phyloP scores from a whole-genome alignment of 1,140 invertebrate species.

The Psix sp. region DNA sequence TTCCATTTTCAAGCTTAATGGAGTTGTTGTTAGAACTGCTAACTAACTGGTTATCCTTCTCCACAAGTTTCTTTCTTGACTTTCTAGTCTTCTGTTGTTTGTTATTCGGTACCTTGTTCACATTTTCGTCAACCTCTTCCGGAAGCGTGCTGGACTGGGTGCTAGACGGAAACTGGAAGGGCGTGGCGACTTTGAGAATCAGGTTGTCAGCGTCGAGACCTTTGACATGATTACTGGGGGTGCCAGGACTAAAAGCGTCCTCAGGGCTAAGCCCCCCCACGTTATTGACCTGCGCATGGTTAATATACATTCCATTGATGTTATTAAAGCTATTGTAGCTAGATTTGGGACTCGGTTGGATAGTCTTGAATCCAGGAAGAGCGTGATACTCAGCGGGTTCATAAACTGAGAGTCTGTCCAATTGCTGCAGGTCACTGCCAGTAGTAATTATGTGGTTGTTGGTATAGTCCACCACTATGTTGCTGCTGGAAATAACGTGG shows the following conservation, averaged over 20 bases:
- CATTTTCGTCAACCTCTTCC: constrained; percentile 67
- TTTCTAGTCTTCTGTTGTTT: constrained; percentile 62
- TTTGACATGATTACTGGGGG: constrained; percentile 1
- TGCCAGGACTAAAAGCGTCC: constrained; percentile 77
- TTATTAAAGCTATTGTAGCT: constrained; percentile 82
- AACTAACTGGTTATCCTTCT: constrained; percentile 54
- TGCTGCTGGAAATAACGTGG: constrained; percentile 82
- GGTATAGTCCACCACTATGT: constrained; percentile 78
- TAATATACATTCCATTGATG: constrained; percentile 73
- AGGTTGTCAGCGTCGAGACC: constrained; percentile 68
- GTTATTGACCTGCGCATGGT: constrained; percentile 76
- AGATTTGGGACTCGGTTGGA: constrained; percentile 77
- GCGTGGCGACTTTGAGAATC: constrained; percentile 50
- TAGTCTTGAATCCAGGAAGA: constrained; percentile 74
- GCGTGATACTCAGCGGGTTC: constrained; percentile 75
- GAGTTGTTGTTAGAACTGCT: constrained; percentile 63
- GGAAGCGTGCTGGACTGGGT: background rate
- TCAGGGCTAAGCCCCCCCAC: constrained; percentile 84
- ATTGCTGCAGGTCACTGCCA: constrained; percentile 80
- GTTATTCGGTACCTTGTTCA: constrained; percentile 33
- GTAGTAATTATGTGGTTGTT: constrained; percentile 84
- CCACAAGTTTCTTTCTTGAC: constrained; percentile 45
- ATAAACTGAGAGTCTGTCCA: constrained; percentile 57
- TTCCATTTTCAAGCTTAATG: constrained; percentile 69
- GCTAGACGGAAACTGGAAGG: constrained; percentile 1